Conservation (phyloP, 2,113 vertebrate species). For the Rattus norvegicus region DNA sequence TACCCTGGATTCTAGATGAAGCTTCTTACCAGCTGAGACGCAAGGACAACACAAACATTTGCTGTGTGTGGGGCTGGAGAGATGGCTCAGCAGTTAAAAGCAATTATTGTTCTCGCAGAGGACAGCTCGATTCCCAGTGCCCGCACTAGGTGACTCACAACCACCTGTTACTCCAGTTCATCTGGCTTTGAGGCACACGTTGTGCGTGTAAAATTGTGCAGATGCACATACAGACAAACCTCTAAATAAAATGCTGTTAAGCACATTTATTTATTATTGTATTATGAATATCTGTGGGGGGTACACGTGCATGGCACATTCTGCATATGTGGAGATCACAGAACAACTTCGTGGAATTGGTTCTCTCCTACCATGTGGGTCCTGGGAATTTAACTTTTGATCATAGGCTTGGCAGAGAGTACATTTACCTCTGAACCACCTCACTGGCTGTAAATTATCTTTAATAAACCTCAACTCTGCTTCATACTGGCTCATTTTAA, state of each 20-base stretch:
- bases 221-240: not conserved
- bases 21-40: not conserved
- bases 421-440: not conserved
- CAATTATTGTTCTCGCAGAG: not conserved
- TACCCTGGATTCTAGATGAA: not conserved
- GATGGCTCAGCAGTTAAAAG: not conserved
- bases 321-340: not conserved
- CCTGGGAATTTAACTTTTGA: not conserved
- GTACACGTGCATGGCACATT: not conserved
- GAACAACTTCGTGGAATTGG: not conserved
- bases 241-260: not conserved
- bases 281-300: not conserved
- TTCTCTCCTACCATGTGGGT: not conserved
- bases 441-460: not conserved
- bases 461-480: not conserved
- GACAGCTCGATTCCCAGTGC: not conserved
- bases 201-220: not conserved
- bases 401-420: not conserved
- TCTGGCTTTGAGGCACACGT: not conserved
- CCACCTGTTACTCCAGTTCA: not conserved
- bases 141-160: not conserved
- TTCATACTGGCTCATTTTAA: not conserved
- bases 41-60: not conserved
- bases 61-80: not conserved
- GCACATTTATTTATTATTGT: not conserved